Evolutionary conservation across 2,888 invertebrate genomes (phyloP), one percentile per base, ranked within the genome.

Genomic region (Andrena minutula): DNA sequence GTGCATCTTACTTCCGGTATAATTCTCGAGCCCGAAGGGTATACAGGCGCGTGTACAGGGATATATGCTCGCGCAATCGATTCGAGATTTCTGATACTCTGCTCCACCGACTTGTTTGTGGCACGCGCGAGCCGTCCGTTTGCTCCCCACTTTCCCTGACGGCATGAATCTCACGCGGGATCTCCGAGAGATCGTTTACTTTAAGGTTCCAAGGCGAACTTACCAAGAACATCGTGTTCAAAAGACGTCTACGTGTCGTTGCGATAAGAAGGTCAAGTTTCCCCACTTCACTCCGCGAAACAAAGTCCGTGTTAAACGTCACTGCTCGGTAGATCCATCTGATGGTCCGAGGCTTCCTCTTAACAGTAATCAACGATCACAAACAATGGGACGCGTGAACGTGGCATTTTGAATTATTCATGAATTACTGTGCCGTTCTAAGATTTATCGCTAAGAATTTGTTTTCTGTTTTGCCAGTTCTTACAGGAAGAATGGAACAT

Each of bases 1-100:
- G 90, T 77, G 90, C 90, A 88, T 89, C 90, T 90, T 81, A 79
- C 84, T 90, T 89, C 89, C 90, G 90, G 82, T 83, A 77, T 90
- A 86, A 90, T 86, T 86, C 88, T 84, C 75, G 65, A 35, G 70
- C 72, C 65, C 69, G 74, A 73, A 60, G 74, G 72, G 65, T 58
- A 66, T 71, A 81, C 84, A 84, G 75, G 32, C 69, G 63, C 70
- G 65, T 51, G 73, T 75, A 70, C 56, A 70, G 49, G 47, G 10
- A 58, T 72, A 56, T 71, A 77, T 56, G 75, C 64, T 65, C 83
- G 75, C 75, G 71, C 68, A 74, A 80, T 80, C 79, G 77, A 88
- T 80, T 85, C 83, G 83, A 80, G 80, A 86, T 76, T 76, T 74
- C 80, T 88, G 88, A 88, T 83, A 79, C 71, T 79, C 75, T 73